Evolutionary conservation across 2,113 vertebrate species (phyloP).

Genomic region (Bos indicus): DNA sequence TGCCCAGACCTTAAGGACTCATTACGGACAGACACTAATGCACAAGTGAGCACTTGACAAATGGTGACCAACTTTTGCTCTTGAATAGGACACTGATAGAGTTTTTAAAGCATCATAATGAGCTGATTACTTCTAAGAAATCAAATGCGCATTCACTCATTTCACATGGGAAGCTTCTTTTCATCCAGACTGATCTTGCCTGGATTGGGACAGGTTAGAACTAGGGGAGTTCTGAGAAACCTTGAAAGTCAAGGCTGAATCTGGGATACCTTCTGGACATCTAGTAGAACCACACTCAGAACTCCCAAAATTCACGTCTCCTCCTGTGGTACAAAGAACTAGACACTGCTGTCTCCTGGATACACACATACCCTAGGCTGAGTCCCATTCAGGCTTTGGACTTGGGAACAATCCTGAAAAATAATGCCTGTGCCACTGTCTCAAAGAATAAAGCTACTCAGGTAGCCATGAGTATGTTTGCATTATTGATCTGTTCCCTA

Average conservation of each 20-base stretch:
- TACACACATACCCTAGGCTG: neutral
- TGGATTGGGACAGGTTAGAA: neutral
- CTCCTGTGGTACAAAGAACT: neutral
- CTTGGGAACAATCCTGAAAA: neutral
- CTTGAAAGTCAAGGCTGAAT: neutral
- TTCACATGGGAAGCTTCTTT: slow-evolving; percentile 7
- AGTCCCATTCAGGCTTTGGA: neutral
- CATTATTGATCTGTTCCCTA: neutral
- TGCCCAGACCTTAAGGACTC: neutral
- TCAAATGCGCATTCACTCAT: neutral
- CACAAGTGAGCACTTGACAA: neutral
- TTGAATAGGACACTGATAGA: neutral
- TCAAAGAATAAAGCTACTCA: neutral
- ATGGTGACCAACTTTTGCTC: neutral
- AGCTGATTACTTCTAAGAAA: neutral
- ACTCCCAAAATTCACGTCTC: neutral
- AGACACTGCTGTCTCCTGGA: neutral
- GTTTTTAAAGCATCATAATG: neutral
- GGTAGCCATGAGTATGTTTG: neutral
- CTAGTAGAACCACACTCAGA: neutral
- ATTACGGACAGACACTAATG: neutral
- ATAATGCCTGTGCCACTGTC: neutral
- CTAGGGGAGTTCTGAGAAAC: neutral
- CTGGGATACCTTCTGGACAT: neutral
- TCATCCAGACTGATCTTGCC: neutral